Evolutionary conservation across 2,888 invertebrate species (phyloP), one percentile per base, ranked within the genome.

Genomic region (Drosophila leonis): DNA sequence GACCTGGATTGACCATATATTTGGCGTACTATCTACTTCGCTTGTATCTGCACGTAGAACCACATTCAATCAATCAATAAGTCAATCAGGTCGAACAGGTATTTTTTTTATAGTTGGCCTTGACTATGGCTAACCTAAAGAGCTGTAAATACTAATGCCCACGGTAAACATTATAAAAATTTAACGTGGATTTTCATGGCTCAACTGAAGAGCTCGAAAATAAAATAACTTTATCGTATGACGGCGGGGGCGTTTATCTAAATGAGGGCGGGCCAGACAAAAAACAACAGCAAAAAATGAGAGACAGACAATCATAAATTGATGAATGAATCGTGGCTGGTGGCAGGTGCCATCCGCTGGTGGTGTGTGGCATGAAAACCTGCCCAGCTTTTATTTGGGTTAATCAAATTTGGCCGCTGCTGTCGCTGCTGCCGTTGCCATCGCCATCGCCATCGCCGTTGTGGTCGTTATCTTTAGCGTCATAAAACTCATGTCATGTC

Each of bases 381-480:
- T 57, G 63, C 55, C 72, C 65, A 70, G 68, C 66, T 61, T 33
- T 49, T 83, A 79, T 84, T 78, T 85, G 83, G 88, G 84, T 84
- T 88, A 88, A 84, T 85, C 88, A 88, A 84, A 88, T 86, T 88
- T 85, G 57, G 80, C 65, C 65, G 73, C 48, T 49, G 65, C 42
- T 46, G 64, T 57, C 42, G 57, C 57, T 42, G 52, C 51, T 12
- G 48, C 27, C 24, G 24, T 8, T 44, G 65, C 63, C 42, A 49
- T 42, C 33, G 54, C n/a, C n/a, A 8, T 46, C 15, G 27, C 27
- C 48, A n/a, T 48, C 48, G 31, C 18, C 48, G 46, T 55, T 33
- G 71, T 48, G 55, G 76, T 67, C 61, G 78, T 67, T 74, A 61
- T 71, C 63, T 60, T 57, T 24, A 54, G 64, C 79, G 70, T 70